Percentiles rank a stretch among this genome's conserved stretches.
Evolutionary conservation across 2,888 invertebrate genomes (phyloP).

Genomic region (Patella caerulea): DNA sequence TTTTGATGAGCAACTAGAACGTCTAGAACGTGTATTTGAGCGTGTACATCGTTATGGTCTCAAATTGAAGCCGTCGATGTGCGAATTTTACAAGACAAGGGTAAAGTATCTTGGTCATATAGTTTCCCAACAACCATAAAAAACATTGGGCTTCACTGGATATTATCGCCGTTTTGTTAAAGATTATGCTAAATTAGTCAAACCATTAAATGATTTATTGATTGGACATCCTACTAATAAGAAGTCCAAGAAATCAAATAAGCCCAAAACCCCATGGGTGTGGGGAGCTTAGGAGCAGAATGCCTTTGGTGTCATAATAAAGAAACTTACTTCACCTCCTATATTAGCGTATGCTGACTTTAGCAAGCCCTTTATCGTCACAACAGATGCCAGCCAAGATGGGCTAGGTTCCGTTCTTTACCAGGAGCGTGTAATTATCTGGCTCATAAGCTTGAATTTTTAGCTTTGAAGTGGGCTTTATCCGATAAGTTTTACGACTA

Average conservation of each 20-base stretch:
- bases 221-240: conserved; percentile 18
- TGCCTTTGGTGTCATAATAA: too few species aligned
- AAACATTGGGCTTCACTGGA: conserved; percentile 15
- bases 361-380: too few species aligned
- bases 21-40: conserved; percentile 27
- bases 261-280: too few species aligned
- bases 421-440: background rate
- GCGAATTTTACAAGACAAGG: conserved; percentile 21
- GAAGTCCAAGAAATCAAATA: background rate
- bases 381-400: background rate
- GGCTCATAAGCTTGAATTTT: conserved; percentile 1
- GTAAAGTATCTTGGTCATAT: conserved; percentile 37
- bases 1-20: conserved; percentile 30
- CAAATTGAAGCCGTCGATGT: conserved; percentile 32
- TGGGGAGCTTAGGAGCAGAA: too few species aligned
- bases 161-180: conserved; percentile 31
- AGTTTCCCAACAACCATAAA: conserved; percentile 27
- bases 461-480: background rate
- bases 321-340: too few species aligned
- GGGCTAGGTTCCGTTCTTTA: background rate
- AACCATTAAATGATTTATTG: conserved; percentile 31
- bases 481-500: too few species aligned
- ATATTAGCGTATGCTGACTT: too few species aligned
- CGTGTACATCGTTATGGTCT: conserved; percentile 25
- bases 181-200: conserved; percentile 32